Evolutionary conservation across 1,140 invertebrate species (phyloP).

Genomic region (Caenorhabditis latens): DNA sequence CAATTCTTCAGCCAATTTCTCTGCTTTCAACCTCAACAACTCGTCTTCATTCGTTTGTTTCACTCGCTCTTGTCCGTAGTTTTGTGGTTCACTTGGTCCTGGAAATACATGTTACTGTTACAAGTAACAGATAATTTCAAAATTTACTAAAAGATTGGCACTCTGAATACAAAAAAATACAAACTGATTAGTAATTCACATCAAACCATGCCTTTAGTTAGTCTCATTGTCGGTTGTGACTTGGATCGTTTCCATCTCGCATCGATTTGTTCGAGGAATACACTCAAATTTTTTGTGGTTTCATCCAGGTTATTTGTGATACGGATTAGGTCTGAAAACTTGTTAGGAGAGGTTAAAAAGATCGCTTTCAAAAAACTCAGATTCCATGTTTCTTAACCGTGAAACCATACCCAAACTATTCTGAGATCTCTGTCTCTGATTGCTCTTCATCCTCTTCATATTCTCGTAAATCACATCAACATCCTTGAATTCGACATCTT

Average conservation of each 20-base stretch:
- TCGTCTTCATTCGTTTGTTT: conserved; percentile 65
- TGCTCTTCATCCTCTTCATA: not conserved
- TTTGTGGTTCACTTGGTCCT: conserved; percentile 11
- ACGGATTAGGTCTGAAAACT: conserved; percentile 30
- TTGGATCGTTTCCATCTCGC: conserved; percentile 29
- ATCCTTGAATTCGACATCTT: conserved; percentile 26
- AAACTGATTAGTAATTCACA: not conserved
- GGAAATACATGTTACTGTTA: not conserved
- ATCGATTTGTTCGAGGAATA: conserved; percentile 39
- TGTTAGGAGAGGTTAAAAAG: not conserved
- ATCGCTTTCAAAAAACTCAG: not conserved
- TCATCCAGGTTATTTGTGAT: conserved; percentile 37
- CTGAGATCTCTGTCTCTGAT: conserved; percentile 12
- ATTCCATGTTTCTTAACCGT: not conserved
- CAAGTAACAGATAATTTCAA: not conserved
- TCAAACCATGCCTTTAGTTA: conserved; percentile 35
- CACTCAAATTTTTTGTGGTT: conserved; percentile 12
- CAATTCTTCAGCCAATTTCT: conserved; percentile 65
- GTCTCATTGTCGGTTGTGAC: conserved; percentile 4
- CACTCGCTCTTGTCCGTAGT: not conserved
- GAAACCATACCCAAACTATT: conserved; percentile 11
- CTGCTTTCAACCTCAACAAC: conserved; percentile 58
- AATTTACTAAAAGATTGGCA: too few species aligned
- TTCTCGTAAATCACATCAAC: conserved; percentile 37
- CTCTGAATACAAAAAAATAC: too few species aligned